Conservation (phyloP, 2,113 vertebrate genomes). For the Dromas ardeola region DNA sequence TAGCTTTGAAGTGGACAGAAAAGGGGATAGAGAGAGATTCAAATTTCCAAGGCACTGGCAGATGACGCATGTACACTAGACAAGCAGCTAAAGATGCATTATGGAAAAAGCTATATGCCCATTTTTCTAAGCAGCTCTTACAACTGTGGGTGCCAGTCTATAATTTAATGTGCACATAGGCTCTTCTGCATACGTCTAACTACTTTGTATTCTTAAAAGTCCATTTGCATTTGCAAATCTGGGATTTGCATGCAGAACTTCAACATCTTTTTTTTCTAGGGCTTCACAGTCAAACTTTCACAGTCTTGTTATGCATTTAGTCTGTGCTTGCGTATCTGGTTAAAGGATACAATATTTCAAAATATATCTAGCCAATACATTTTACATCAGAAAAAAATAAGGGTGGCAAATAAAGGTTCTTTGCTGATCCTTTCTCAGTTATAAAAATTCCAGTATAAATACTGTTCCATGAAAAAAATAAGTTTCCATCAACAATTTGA, state of each 20-base stretch:
- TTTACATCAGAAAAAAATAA: neutral
- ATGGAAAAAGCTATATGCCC: neutral
- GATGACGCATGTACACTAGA: neutral
- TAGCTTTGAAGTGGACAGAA: neutral
- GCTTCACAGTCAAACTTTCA: neutral
- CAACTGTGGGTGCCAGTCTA: neutral
- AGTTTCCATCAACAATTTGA: neutral
- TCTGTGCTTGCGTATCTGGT: neutral
- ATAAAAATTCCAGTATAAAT: neutral
- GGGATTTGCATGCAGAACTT: neutral
- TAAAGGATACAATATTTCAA: neutral
- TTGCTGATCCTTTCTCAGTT: neutral
- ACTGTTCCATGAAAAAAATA: neutral
- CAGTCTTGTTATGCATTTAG: neutral
- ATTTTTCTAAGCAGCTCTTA: neutral
- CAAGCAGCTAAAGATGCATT: neutral
- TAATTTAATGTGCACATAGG: neutral
- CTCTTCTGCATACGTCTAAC: neutral
- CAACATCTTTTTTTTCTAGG: neutral
- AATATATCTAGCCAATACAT: neutral
- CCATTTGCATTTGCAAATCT: neutral
- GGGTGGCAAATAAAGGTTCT: neutral
- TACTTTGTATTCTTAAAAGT: neutral
- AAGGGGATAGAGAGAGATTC: neutral
- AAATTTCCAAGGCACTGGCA: neutral